Conservation (phyloP, 2,888 invertebrate genomes). For the Harmothoe impar region DNA sequence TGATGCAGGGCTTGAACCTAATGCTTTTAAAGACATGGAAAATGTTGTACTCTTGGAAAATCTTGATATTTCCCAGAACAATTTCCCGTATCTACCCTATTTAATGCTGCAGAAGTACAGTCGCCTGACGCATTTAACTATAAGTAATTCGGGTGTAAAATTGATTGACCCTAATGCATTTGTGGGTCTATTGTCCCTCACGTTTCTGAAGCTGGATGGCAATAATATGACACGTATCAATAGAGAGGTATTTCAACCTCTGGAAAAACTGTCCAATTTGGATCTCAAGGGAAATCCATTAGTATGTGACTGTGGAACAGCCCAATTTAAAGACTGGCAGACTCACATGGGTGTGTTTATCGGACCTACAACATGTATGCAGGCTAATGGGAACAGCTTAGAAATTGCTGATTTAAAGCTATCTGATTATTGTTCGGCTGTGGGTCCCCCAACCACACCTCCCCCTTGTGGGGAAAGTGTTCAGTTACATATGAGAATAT, state of each 20-base stretch:
- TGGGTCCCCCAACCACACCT: not conserved
- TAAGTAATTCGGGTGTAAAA: not conserved
- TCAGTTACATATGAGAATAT: not conserved
- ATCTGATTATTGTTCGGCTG: not conserved
- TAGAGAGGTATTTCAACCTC: not conserved
- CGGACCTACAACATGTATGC: not conserved
- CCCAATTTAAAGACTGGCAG: not conserved
- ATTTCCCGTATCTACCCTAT: not conserved
- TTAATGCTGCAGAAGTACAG: not conserved
- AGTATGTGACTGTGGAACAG: not conserved
- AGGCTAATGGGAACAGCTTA: not conserved
- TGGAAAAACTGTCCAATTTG: not conserved
- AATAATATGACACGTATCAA: not conserved
- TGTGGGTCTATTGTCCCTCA: not conserved
- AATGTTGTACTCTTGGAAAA: not conserved
- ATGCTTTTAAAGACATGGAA: not conserved
- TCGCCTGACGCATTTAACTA: not conserved
- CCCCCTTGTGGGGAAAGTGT: not conserved
- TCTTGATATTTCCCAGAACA: not conserved
- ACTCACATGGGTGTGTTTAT: not conserved
- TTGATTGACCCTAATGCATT: not conserved
- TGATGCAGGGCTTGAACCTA: not conserved
- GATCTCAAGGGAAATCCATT: not conserved
- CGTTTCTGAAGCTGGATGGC: not conserved
- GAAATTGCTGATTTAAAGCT: not conserved